Evolutionary conservation across 1,140 invertebrate genomes (phyloP), one percentile per base, ranked within the genome.

Genomic region (Proales similis): DNA sequence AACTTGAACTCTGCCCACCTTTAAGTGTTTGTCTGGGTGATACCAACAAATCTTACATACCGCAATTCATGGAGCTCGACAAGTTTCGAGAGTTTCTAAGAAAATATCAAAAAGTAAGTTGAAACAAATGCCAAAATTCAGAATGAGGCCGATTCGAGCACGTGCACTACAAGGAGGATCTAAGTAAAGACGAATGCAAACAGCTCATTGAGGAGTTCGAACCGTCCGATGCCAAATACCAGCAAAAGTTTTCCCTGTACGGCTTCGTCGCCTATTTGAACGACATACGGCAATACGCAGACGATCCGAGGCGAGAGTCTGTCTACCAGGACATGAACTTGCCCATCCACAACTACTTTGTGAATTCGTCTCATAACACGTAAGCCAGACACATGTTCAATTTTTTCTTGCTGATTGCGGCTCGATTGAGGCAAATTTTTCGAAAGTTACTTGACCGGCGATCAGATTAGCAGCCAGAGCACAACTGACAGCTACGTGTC

Each of bases 21-120:
- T n/a, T n/a, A n/a, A n/a, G n/a, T n/a, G n/a, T n/a, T n/a, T n/a
- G n/a, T n/a, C n/a, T n/a, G n/a, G n/a, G n/a, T n/a, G n/a, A n/a
- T n/a, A n/a, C n/a, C n/a, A n/a, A n/a, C n/a, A n/a, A n/a, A n/a
- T n/a, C n/a, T 42, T 57, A 26, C 29, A 17, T 57, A 24, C 51
- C 51, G 5, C 36, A 57, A 14, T 42, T n/a, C 26, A 27, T 57
- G 30, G 1, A 26, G 3, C 24, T 14, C 11, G 36, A 57, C 2
- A 1, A 26, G 45, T 57, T 57, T 26, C 11, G 26, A 42, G 30
- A 2, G 14, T 57, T 57, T 57, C 22, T 57, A 26, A 27, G 45
- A 57, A 57, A 26, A 57, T 57, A 57, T 57, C 51, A 57, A 57
- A 57, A 57, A 57, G 51, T 57, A 43, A 9, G 9, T 36, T 9